Evolutionary conservation across 2,113 vertebrate species (phyloP).

Genomic region (Mus musculus): DNA sequence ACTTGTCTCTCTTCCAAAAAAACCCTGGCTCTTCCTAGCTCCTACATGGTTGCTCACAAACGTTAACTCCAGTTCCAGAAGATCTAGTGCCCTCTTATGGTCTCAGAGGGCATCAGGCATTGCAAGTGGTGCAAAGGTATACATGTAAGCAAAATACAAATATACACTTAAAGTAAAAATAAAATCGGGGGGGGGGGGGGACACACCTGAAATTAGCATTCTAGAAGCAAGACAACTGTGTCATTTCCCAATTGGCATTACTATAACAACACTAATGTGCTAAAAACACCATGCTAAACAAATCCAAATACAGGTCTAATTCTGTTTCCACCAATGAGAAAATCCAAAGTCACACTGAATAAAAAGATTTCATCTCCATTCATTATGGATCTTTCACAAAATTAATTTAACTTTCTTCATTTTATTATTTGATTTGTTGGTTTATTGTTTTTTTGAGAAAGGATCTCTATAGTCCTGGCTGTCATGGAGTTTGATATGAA

Average conservation of each 20-base stretch:
- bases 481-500: not conserved
- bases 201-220: not conserved
- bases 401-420: not conserved
- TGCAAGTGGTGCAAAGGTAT: not conserved
- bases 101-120: not conserved
- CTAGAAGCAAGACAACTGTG: conserved; percentile 5
- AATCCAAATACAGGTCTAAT: conserved; percentile 40
- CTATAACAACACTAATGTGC: not conserved
- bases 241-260: not conserved
- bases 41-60: not conserved
- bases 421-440: not conserved
- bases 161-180: not conserved
- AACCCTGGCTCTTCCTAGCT: too few species aligned
- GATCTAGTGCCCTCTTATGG: not conserved
- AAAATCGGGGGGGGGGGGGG: not conserved
- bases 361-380: conserved; percentile 22
- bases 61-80: not conserved
- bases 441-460: not conserved
- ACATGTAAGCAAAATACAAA: not conserved
- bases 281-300: conserved; percentile 40
- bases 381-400: conserved; percentile 9
- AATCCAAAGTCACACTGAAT: conserved; percentile 24
- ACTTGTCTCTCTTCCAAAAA: not conserved
- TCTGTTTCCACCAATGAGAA: conserved; percentile 45
- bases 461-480: not conserved